Base-by-base conservation (phyloP, 2,888 invertebrate genomes). In the Sussaba pulchella region DNA sequence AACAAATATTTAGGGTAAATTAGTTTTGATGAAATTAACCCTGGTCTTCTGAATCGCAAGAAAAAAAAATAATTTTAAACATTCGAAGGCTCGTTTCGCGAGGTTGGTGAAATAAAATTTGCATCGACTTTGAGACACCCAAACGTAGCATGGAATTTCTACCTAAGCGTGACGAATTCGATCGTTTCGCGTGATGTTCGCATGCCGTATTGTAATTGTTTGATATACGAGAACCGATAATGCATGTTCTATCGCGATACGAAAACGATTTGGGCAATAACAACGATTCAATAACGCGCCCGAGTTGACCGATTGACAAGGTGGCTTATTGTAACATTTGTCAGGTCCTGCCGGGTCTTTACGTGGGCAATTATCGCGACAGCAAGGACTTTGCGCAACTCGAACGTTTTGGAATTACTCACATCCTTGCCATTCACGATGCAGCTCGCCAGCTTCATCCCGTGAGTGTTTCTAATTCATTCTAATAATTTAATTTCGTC, bases 351-450 rank as follows among this genome's bases (percentile, higher is more conserved):
- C 96, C 98, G 87, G 98, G 99, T 84, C 95, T 99, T 74, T 99
- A 98, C 93, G 96, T 99, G 88, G 99, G 99, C 82, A 99, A 98
- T 93, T 98, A 98, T 93, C 95, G 98, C 89, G 99, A 99, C 93
- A 98, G 98, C 73, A 98, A 98, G 92, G 98, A 99, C 93, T 94
- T 96, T 45, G 95, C 96, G 85, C 98, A 99, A 93, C 94, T 99
- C 87, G 96, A 96, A 87, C 96, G 97, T 89, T 96, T 96, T 93
- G 96, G 96, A 92, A 99, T 99, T 86, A 98, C 98, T 21, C 99
- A 99, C 93, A 98, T 99, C 87, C 94, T 99, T 83, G 97, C 99
- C 84, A 97, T 99, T 91, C 98, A 99, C 93, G 98, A 99, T 93
- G 97, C 98, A 83, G 98, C 99, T 14, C 95, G 97, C 87, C 95